Percentiles rank a stretch among this genome's conserved stretches.
These are phyloP conservation scores for Oegoconia quadripuncta DNA, from an alignment of 2,888 invertebrate species.

Conservation along the genomic window DNA sequence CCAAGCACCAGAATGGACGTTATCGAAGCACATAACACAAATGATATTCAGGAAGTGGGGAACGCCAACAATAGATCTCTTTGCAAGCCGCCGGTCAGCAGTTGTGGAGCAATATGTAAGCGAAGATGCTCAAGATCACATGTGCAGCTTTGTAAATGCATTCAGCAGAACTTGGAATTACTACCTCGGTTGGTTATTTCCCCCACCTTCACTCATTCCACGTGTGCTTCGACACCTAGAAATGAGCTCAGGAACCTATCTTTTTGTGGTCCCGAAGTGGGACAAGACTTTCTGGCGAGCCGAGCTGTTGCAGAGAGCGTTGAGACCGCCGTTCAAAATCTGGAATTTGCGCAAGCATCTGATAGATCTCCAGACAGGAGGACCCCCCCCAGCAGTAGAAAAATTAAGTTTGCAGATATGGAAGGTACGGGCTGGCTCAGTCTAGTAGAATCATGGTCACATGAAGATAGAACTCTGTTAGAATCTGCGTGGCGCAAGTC, in stretches of 20 bases:
- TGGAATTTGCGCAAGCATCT: conserved; percentile 10
- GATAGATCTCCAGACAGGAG: conserved; percentile 17
- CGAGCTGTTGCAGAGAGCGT: neutral
- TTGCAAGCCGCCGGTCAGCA: conserved; percentile 19
- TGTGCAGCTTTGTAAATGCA: conserved; percentile 12
- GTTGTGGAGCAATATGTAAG: conserved; percentile 18
- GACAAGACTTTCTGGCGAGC: conserved; percentile 5
- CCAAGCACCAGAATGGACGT: conserved; percentile 1
- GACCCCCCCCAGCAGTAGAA: conserved; percentile 13
- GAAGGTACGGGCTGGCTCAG: conserved; percentile 22
- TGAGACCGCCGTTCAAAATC: conserved; percentile 8
- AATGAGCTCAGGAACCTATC: conserved; percentile 16
- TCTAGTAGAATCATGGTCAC: neutral
- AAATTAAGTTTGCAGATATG: conserved; percentile 19
- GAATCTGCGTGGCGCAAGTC: too few relatives aligned
- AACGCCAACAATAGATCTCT: conserved; percentile 18
- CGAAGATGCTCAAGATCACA: conserved; percentile 10
- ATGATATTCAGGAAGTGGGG: conserved; percentile 11
- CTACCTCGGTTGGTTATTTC: conserved; percentile 24
- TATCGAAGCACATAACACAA: neutral
- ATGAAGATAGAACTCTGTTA: conserved; percentile 2
- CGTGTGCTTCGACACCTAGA: conserved; percentile 20
- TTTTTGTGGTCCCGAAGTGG: conserved; percentile 15
- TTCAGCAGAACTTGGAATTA: conserved; percentile 22
- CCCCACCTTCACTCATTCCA: conserved; percentile 21